Conservation (phyloP, 1,140 invertebrate genomes). For the Macrocentrus cingulum region DNA sequence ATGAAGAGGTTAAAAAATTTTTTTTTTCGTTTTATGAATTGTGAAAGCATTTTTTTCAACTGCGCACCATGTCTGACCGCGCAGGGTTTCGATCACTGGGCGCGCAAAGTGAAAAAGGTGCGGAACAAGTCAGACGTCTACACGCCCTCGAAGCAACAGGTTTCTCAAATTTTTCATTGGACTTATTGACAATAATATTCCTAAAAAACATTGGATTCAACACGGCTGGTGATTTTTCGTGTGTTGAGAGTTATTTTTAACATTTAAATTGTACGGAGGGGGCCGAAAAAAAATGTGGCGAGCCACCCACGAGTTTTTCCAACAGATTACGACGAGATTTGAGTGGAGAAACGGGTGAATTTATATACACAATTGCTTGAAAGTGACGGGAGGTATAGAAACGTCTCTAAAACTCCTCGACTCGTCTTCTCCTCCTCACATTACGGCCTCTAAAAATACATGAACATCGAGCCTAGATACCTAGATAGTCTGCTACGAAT, state of each 20-base stretch:
- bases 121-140: too few species aligned
- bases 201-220: background rate
- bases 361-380: too few species aligned
- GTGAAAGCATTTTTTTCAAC: too few species aligned
- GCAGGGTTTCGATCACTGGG: too few species aligned
- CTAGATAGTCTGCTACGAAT: conserved; percentile 59
- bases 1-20: too few species aligned
- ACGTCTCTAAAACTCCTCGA: conserved; percentile 11
- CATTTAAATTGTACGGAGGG: background rate
- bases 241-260: background rate
- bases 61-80: too few species aligned
- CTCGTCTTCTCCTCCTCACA: conserved; percentile 51
- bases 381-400: conserved; percentile 8
- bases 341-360: conserved; percentile 19
- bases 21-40: too few species aligned
- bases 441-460: conserved; percentile 58
- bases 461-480: conserved; percentile 59
- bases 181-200: background rate
- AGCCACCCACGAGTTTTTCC: background rate
- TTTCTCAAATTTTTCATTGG: too few species aligned
- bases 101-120: too few species aligned
- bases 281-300: background rate
- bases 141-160: too few species aligned
- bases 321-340: background rate
- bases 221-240: too few species aligned